Evolutionary conservation across 2,113 vertebrate species (phyloP), one percentile per base, ranked within the genome.

Genomic region (Ranitomeya imitator): DNA sequence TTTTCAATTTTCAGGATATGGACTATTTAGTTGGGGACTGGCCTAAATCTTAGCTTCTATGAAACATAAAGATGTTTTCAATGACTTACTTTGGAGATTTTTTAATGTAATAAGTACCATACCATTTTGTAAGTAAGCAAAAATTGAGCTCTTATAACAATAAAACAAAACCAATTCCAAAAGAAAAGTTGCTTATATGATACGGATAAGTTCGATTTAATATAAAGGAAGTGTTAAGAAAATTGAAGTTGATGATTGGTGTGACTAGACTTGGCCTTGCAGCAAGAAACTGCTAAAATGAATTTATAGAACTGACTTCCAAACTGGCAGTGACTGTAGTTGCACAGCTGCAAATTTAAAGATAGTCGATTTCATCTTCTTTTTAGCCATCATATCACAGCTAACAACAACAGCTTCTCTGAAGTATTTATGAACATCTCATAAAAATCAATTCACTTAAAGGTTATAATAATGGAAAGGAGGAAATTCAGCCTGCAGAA

Each of bases 381-480:
- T 74, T 45, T 87, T 71, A 87, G 82, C 86, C 60, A 51, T 87
- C 78, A 82, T 87, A 87, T 82, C 59, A 87, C 52, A 74, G 67
- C 16, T 21, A 60, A 82, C 65, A 71, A 57, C 77, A 71, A 45
- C 55, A 15, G 26, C 52, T 45, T 4, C 57, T 73, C 26, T 87
- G 63, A 87, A 87, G 79, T 81, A 87, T 87, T 87, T 87, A 87
- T 82, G 79, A 82, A 73, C 86, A 82, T 23, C 55, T 51, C 57
- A 73, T 61, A 81, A 61, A 55, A 87, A 71, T 78, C 86, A 71
- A 87, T 87, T 87, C 31, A 80, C 76, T 81, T 81, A 55, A 59
- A 87, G 77, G 63, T 87, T 73, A 52, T 51, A 51, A 57, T 67
- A 73, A 87, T 26, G 54, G 55, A 71, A 86, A 9, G 61, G 3